phyloP scores from a whole-genome alignment of 2,797 vertebrate genomes.

The Hoplostethus mediterraneus region DNA sequence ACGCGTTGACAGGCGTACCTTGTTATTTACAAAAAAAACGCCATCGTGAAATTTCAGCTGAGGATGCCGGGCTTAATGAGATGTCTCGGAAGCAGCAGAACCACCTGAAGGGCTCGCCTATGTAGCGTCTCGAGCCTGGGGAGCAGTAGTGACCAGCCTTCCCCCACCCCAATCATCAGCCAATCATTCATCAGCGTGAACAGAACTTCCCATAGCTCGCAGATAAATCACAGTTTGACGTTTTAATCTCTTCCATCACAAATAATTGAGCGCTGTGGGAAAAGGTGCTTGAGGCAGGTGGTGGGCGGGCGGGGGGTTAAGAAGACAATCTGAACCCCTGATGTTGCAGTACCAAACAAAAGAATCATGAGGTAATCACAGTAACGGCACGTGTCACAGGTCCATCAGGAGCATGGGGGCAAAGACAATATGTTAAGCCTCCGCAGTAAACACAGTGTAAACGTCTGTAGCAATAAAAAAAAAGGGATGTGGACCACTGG shows the following conservation, averaged over 20 bases:
- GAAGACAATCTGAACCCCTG: neutral
- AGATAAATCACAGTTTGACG: conserved; percentile 7
- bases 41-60: conserved; percentile 17
- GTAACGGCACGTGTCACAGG: conserved; percentile 18
- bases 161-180: neutral
- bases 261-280: neutral
- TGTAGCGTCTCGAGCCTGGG: neutral
- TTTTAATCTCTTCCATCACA: conserved; percentile 3
- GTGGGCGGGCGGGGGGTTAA: no score
- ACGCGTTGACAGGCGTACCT: conserved; percentile 4
- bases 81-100: conserved; percentile 28
- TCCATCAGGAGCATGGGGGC: neutral
- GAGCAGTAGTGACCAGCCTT: neutral
- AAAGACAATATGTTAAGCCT: neutral
- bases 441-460: neutral
- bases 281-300: neutral
- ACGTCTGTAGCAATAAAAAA: neutral
- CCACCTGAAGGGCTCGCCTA: conserved; percentile 20
- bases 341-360: neutral
- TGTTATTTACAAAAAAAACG: conserved; percentile 2
- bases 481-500: neutral
- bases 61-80: conserved; percentile 11
- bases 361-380: conserved; percentile 36
- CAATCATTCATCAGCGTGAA: neutral
- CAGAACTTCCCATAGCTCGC: neutral